phyloP scores from a whole-genome alignment of 2,888 invertebrate genomes.

The Phytoseiulus persimilis region DNA sequence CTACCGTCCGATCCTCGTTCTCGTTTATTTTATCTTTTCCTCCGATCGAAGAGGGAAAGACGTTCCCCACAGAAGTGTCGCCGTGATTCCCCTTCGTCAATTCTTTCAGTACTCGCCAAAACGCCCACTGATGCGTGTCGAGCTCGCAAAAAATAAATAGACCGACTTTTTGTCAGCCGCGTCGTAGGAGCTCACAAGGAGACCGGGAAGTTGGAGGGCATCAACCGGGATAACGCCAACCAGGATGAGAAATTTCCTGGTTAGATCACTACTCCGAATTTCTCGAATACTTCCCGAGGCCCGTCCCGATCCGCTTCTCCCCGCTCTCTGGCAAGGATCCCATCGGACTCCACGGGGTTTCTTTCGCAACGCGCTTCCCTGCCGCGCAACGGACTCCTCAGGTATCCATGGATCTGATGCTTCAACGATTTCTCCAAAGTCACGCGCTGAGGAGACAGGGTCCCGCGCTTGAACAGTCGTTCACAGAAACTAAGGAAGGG shows the following conservation, averaged over 20 bases:
- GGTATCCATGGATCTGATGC: too few relatives aligned
- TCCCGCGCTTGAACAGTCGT: too few relatives aligned
- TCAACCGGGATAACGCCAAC: background rate
- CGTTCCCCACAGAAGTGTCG: background rate
- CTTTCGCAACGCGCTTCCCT: too few relatives aligned
- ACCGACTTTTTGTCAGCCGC: background rate
- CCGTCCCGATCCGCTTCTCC: background rate
- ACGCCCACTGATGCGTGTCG: background rate
- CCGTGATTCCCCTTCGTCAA: background rate
- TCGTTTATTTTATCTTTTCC: background rate
- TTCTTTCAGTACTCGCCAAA: background rate
- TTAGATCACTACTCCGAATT: background rate
- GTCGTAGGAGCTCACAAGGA: background rate
- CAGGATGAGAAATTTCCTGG: background rate
- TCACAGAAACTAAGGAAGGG: too few relatives aligned
- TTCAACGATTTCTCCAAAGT: too few relatives aligned
- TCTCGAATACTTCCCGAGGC: background rate
- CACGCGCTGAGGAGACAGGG: too few relatives aligned
- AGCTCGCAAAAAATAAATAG: slow-evolving; percentile 5
- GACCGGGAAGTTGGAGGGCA: background rate
- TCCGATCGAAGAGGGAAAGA: background rate
- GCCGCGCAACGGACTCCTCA: too few relatives aligned
- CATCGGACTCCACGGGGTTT: too few relatives aligned
- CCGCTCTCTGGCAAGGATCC: too few relatives aligned
- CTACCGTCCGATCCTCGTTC: background rate